Percentiles rank a stretch among this genome's conserved stretches.
phyloP scores from a whole-genome alignment of 2,888 invertebrate species.

The Apomyelois bistriatella region DNA sequence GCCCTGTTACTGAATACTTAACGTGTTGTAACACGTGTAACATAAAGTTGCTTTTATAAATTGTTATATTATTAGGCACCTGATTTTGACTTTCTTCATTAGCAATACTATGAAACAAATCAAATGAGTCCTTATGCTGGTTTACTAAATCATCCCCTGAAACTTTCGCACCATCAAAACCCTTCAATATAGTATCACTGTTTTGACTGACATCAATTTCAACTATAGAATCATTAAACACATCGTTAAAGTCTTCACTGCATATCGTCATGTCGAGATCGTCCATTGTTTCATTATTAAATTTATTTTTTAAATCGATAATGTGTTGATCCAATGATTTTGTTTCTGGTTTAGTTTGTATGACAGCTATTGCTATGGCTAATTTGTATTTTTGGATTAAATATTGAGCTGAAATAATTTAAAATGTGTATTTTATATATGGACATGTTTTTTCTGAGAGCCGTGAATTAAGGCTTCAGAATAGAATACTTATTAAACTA shows the following conservation, averaged over 20 bases:
- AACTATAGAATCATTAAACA: slow-evolving; percentile 24
- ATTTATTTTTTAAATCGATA: slow-evolving; percentile 33
- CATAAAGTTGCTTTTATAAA: no score
- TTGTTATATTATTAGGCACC: neutral
- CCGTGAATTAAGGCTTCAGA: no score
- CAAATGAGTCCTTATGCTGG: neutral
- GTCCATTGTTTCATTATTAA: slow-evolving; percentile 29
- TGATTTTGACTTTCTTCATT: neutral
- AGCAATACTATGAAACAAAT: neutral
- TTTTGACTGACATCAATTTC: slow-evolving; percentile 9
- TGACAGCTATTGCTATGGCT: slow-evolving; percentile 43
- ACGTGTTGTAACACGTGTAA: no score
- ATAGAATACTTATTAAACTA: no score
- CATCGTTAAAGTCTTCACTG: slow-evolving; percentile 48
- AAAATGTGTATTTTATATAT: no score
- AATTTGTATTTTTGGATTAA: slow-evolving; percentile 47
- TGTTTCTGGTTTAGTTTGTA: slow-evolving; percentile 46
- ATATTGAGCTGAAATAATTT: slow-evolving; percentile 35
- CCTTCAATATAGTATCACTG: slow-evolving; percentile 16
- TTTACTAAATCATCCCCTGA: neutral
- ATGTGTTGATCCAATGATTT: slow-evolving; percentile 36
- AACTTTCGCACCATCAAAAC: slow-evolving; percentile 3
- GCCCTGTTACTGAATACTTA: no score
- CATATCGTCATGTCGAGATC: slow-evolving; percentile 31
- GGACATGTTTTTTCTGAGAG: no score